Base-by-base conservation (phyloP, 2,797 vertebrate species). In the Hemibagrus guttatus region DNA sequence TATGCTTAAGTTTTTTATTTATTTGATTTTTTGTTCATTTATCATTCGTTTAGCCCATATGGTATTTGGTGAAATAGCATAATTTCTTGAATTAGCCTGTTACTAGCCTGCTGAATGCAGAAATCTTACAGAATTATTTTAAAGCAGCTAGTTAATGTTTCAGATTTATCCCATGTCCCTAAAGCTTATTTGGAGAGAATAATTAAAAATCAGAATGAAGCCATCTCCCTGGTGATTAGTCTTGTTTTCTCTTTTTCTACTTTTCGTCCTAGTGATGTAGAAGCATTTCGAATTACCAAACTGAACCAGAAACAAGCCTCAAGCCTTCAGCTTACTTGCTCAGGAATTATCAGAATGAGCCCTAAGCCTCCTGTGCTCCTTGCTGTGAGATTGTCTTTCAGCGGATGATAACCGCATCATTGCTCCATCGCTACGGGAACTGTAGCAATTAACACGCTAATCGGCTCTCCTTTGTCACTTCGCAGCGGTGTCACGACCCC, bases 371-470 rank as follows among this genome's bases (percentile, higher is more conserved):
- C 79, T 49, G 14, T 12, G 28, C 26, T 46, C 13, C 23, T 61
- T 4, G 14, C 59, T 64, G 79, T 11, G 23, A 63, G 76, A 79
- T 61, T 39, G 39, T 81, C 35, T 81, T 83, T 61, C 78, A 63
- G n/a, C 26, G 23, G 58, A 61, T 81, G 79, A 64, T 81, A 28
- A 79, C 68, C 13, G 13, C 42, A 49, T 16, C 58, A 81, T 35
- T 21, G 66, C 64, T 64, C 68, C 46, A 82, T 88, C 75, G 14
- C 82, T 12, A 5, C 23, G 4, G 68, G 76, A 86, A 79, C 28
- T 35, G 39, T n/a, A n/a, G 72, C 86, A 86, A 89, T 86, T 84
- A 89, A 84, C 17, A 35, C 23, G 7, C 46, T 76, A 69, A 86
- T 84, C 75, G 49, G 16, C 87, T 52, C 23, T n/a, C 49, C 84